Conservation (phyloP, 2,888 invertebrate genomes). For the Ashinkailepas kermadecensis region DNA sequence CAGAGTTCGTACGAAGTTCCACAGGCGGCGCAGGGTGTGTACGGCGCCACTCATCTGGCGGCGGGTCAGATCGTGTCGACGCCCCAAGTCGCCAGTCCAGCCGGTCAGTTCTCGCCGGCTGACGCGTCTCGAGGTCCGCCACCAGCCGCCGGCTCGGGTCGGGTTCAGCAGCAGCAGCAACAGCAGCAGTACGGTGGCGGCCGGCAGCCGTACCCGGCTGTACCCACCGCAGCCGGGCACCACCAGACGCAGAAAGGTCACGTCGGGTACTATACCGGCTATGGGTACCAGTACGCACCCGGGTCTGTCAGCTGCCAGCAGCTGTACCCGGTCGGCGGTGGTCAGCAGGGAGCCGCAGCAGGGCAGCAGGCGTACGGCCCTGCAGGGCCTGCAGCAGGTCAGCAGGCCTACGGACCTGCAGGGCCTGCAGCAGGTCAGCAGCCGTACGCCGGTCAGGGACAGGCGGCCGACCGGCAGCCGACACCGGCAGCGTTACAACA, state of each 20-base stretch:
- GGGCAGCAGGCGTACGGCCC: slow-evolving; percentile 26
- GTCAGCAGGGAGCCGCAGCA: neutral
- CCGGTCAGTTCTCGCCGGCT: neutral
- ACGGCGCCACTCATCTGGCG: neutral
- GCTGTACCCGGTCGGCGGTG: no score
- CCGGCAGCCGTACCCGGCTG: neutral
- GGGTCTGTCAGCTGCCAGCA: neutral
- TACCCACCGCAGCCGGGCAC: neutral
- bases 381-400: neutral
- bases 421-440: slow-evolving; percentile 26
- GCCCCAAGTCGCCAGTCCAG: neutral
- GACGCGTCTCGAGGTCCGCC: neutral
- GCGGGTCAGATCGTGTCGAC: neutral
- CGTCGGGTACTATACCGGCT: neutral
- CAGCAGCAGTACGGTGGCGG: neutral
- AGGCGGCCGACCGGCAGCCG: slow-evolving; percentile 25
- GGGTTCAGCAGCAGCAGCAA: no score
- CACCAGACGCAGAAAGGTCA: neutral
- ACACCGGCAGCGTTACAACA: slow-evolving; percentile 24
- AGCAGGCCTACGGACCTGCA: slow-evolving; percentile 5
- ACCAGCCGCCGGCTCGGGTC: no score
- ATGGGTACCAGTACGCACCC: slow-evolving; percentile 13
- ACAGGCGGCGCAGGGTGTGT: neutral
- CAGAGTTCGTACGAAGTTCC: neutral
- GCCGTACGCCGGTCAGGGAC: slow-evolving; percentile 27